phyloP scores from a whole-genome alignment of 2,113 vertebrate genomes.

The Strigops habroptila region DNA sequence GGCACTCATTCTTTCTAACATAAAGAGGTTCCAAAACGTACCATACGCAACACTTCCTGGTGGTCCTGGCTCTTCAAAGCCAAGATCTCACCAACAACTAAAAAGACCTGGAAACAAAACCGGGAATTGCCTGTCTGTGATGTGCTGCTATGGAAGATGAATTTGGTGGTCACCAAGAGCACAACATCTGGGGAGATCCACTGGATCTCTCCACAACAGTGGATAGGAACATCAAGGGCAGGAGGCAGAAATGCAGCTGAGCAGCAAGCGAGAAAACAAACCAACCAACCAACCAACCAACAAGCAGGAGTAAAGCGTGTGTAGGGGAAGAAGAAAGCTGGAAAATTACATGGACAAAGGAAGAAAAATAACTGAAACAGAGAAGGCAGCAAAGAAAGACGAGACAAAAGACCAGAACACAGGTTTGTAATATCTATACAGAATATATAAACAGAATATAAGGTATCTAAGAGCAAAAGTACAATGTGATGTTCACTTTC shows the following conservation, averaged over 20 bases:
- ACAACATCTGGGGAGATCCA: background rate
- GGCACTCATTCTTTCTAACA: background rate
- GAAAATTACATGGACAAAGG: background rate
- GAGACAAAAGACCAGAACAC: background rate
- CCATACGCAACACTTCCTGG: background rate
- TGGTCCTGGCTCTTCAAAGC: background rate
- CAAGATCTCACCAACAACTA: background rate
- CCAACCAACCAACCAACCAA: background rate
- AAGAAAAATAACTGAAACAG: background rate
- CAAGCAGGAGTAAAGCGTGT: background rate
- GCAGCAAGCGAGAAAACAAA: background rate
- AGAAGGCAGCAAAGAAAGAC: background rate
- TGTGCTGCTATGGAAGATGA: rapidly evolving
- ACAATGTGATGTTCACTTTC: background rate
- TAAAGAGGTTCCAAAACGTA: background rate
- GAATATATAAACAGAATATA: background rate
- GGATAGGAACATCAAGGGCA: rapidly evolving
- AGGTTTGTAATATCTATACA: background rate
- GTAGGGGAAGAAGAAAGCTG: background rate
- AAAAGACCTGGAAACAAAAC: background rate
- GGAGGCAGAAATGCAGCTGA: background rate
- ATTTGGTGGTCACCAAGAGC: background rate
- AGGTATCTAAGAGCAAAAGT: background rate
- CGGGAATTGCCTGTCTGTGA: background rate
- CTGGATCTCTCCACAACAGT: background rate